Evolutionary conservation across 92 coral and sea anemone genomes (phyloP), one percentile per base, ranked within the genome.

Genomic region (Chrysogorgia sp.): DNA sequence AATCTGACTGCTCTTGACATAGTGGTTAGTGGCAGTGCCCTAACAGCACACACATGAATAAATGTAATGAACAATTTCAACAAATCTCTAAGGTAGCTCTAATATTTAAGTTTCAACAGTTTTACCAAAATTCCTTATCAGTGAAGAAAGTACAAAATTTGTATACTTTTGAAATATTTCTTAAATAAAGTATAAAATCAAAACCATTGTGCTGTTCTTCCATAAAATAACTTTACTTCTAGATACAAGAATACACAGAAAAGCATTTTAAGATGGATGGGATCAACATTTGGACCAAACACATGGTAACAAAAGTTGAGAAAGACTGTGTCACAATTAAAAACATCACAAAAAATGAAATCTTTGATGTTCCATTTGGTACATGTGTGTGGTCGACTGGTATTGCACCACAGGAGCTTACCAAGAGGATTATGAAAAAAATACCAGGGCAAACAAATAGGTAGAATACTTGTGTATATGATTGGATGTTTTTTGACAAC

Each of bases 341-440:
- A 29, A 72, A 72, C 12, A 53, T 72, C 43, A 59, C 53, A 40
- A 72, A 47, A 2, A 56, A 56, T 72, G 79, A 72, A 72, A 6
- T 72, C 31, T 2, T 53, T 33, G 52, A 72, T 17, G 79, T 72
- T 32, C 79, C 79, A 14, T 72, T 31, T 72, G 79, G 79, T 0
- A 72, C 79, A 23, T 72, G 79, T 52, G 79, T 72, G 34, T 72
- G 79, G 79, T 72, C 79, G 5, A 72, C 79, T 13, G 79, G 79
- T 21, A 31, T 72, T 5, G 79, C 79, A 53, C 79, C 79, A 28
- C 79, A 52, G 35, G 64, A 72, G 7, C 79, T 72, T 23, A 72
- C 65, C 24, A 72, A 72, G 65, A 56, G 55, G 34, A 72, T 72
- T 53, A 72, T 72, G 79, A 72, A 72, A 40, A 72, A 72, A 72